These are phyloP conservation scores for Glaucidium brasilianum DNA, from an alignment of 2,113 vertebrate species.

Conservation along the genomic window DNA sequence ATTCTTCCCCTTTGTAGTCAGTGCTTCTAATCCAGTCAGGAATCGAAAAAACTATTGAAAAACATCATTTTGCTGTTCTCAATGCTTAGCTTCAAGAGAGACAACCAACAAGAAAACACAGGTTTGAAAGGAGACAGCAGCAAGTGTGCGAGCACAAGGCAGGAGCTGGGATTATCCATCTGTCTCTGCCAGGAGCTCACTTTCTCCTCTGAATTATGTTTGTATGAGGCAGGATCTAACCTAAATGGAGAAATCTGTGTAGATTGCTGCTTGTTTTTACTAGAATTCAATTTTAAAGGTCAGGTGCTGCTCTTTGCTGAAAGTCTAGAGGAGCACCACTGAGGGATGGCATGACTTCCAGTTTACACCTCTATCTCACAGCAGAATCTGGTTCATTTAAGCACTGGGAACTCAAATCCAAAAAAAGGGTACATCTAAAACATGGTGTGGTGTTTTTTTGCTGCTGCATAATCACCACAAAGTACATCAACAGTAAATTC, in stretches of 20 bases:
- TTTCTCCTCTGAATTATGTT: constrained; percentile 7
- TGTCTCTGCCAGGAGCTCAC: neutral
- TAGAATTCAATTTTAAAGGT: neutral
- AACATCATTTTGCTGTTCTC: neutral
- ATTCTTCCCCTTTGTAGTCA: neutral
- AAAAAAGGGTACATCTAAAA: neutral
- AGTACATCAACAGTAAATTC: neutral
- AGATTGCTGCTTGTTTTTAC: neutral
- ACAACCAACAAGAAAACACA: neutral
- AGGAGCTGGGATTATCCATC: constrained; percentile 12
- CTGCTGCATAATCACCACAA: neutral
- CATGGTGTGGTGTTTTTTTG: neutral
- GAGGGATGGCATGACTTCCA: neutral
- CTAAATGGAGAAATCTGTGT: neutral
- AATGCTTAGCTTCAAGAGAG: neutral
- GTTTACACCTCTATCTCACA: neutral
- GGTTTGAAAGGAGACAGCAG: neutral
- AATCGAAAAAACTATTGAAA: neutral
- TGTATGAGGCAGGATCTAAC: neutral
- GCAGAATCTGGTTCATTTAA: neutral
- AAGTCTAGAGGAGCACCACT: neutral
- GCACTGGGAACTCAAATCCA: neutral
- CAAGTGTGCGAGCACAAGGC: neutral
- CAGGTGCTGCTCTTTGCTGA: neutral
- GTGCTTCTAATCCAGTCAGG: neutral